Evolutionary conservation across 2,888 invertebrate genomes (phyloP).

Genomic region (Hydrotaea cyrtoneurina): DNA sequence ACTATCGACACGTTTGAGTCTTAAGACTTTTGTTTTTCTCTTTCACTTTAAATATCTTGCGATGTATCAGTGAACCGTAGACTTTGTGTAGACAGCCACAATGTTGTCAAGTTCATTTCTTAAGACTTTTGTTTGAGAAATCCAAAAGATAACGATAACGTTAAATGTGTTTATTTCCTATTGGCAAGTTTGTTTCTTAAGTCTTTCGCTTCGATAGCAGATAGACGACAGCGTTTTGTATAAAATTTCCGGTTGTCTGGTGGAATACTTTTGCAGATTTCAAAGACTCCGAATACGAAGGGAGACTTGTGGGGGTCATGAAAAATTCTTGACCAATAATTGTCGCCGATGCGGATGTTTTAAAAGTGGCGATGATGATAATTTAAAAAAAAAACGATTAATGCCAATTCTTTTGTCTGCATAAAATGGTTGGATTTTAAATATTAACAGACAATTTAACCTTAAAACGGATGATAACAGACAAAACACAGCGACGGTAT

Average conservation of each 20-base stretch:
- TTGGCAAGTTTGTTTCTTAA: neutral
- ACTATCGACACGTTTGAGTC: too few species aligned
- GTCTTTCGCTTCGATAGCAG: neutral
- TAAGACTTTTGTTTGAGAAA: slow-evolving; percentile 2
- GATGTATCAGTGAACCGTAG: too few species aligned
- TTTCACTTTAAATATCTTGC: too few species aligned
- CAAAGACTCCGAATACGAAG: too few species aligned
- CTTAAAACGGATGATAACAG: neutral
- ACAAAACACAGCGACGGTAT: neutral
- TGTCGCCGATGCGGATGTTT: neutral
- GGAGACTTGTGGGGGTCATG: too few species aligned
- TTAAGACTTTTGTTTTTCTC: too few species aligned
- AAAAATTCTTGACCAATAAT: neutral
- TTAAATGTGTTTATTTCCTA: neutral
- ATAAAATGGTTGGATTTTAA: neutral
- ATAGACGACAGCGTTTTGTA: too few species aligned
- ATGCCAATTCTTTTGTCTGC: neutral
- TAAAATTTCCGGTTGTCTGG: neutral
- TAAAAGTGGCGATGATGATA: neutral
- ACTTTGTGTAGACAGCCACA: too few species aligned
- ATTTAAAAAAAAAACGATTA: neutral
- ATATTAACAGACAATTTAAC: neutral
- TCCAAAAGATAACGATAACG: too few species aligned
- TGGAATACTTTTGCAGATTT: too few species aligned
- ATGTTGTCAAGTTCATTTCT: neutral